Evolutionary conservation across 2,797 vertebrate genomes (phyloP).

Genomic region (Catharus ustulatus): DNA sequence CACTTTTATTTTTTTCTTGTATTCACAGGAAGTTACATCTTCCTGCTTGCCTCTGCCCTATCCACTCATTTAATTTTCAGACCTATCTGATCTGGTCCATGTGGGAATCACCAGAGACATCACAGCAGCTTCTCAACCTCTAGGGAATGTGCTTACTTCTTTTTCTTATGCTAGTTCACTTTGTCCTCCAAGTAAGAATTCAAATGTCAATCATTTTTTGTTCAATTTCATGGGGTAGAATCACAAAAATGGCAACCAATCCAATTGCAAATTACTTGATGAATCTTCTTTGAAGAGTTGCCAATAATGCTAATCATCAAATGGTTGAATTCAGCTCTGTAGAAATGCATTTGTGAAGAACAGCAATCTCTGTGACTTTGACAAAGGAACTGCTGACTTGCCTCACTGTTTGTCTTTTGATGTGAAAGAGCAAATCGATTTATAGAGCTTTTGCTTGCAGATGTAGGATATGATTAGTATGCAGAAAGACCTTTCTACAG

Average conservation of each 20-base stretch:
- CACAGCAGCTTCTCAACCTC: constrained; percentile 7
- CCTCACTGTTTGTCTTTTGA: constrained; percentile 99
- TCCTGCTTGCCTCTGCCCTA: neutral
- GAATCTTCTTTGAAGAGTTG: constrained; percentile 97
- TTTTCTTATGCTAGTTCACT: constrained; percentile 54
- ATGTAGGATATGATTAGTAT: constrained; percentile 95
- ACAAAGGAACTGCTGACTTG: constrained; percentile 99
- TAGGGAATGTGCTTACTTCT: constrained; percentile 50
- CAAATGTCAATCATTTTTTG: constrained; percentile 80
- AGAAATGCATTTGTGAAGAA: constrained; percentile 91
- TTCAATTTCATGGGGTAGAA: constrained; percentile 79
- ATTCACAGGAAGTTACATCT: neutral
- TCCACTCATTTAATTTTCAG: constrained; percentile 4
- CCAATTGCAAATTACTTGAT: constrained; percentile 87
- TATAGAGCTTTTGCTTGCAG: constrained; percentile 90
- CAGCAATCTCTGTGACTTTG: constrained; percentile 99
- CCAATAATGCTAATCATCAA: constrained; percentile 97
- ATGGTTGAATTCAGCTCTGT: constrained; percentile 89
- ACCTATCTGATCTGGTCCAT: neutral
- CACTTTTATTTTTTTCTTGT: neutral
- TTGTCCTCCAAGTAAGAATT: constrained; percentile 76
- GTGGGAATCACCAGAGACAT: constrained; percentile 38
- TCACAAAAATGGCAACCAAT: constrained; percentile 83
- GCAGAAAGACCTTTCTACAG: constrained; percentile 85
- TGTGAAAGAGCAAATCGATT: constrained; percentile 99